These are phyloP conservation scores for Caenorhabditis drosophilae DNA, from an alignment of 2,888 invertebrate genomes.

Conservation along the genomic window DNA sequence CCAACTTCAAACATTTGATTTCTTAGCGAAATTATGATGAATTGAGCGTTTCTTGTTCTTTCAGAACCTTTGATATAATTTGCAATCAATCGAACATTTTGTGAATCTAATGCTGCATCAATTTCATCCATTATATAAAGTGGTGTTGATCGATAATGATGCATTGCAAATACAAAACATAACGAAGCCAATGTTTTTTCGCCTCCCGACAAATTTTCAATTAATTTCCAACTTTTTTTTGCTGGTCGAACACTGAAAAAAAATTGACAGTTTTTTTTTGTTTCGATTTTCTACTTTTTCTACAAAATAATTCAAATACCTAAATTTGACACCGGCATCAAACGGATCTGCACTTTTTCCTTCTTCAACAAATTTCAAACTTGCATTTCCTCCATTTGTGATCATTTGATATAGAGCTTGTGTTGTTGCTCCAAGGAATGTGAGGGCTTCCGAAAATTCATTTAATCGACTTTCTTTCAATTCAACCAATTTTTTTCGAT, in stretches of 20 bases:
- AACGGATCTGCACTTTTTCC: conserved; percentile 23
- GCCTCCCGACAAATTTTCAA: conserved; percentile 94
- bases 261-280: too few species aligned
- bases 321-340: conserved; percentile 15
- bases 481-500: conserved; percentile 9
- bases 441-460: conserved; percentile 16
- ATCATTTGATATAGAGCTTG: conserved; percentile 93
- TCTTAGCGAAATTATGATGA: conserved; percentile 93
- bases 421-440: conserved; percentile 15
- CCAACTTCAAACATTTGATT: conserved; percentile 97
- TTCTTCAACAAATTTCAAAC: conserved; percentile 28
- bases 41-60: conserved; percentile 85
- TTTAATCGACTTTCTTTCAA: not conserved
- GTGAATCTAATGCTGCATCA: conserved; percentile 89
- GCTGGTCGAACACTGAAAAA: conserved; percentile 87
- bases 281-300: too few species aligned
- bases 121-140: conserved; percentile 85
- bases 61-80: conserved; percentile 86
- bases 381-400: conserved; percentile 94
- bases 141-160: conserved; percentile 95
- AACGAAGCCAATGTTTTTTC: conserved; percentile 96
- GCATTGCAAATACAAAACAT: conserved; percentile 93
- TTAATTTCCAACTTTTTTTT: conserved; percentile 97
- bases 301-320: too few species aligned
- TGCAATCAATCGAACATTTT: conserved; percentile 96